A percentile compares a stretch with the other conserved stretches of the same genome.
These are phyloP conservation scores for Pterocles gutturalis DNA, from an alignment of 2,113 vertebrate genomes.

Conservation along the genomic window DNA sequence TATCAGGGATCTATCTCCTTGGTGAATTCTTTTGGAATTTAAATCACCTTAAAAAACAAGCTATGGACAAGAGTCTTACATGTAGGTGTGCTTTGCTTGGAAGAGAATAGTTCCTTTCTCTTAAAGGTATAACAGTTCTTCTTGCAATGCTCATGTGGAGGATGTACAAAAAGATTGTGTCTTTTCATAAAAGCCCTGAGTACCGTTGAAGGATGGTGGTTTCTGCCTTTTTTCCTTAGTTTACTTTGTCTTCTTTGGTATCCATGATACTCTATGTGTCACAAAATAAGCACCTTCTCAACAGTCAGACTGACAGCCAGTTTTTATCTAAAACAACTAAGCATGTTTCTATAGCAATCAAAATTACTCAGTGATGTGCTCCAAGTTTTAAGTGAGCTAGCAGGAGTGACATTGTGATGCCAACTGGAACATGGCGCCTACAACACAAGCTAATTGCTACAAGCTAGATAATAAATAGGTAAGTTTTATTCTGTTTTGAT, in stretches of 20 bases:
- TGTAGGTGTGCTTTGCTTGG: neutral
- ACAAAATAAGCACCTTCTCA: conserved; percentile 37
- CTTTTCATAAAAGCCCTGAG: neutral
- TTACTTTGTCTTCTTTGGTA: conserved; percentile 1
- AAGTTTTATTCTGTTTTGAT: neutral
- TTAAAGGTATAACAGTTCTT: neutral
- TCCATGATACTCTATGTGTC: conserved; percentile 26
- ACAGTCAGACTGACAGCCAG: conserved; percentile 37
- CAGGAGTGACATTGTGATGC: conserved; percentile 42
- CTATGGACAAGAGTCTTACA: neutral
- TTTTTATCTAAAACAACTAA: conserved; percentile 44
- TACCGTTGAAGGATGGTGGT: neutral
- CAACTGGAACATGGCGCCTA: conserved; percentile 36
- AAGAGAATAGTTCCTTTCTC: neutral
- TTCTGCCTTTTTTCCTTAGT: neutral
- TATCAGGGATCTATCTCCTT: conserved; percentile 29
- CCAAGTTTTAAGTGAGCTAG: conserved; percentile 57
- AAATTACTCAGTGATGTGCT: conserved; percentile 15
- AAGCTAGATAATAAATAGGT: neutral
- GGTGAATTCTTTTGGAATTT: conserved; percentile 32
- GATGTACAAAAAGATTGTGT: neutral
- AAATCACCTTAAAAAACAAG: conserved; percentile 74
- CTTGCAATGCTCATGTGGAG: neutral
- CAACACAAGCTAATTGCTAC: neutral
- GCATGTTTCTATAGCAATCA: conserved; percentile 54